Conservation (phyloP, 2,888 invertebrate species). For the Barypeithes pellucidus region DNA sequence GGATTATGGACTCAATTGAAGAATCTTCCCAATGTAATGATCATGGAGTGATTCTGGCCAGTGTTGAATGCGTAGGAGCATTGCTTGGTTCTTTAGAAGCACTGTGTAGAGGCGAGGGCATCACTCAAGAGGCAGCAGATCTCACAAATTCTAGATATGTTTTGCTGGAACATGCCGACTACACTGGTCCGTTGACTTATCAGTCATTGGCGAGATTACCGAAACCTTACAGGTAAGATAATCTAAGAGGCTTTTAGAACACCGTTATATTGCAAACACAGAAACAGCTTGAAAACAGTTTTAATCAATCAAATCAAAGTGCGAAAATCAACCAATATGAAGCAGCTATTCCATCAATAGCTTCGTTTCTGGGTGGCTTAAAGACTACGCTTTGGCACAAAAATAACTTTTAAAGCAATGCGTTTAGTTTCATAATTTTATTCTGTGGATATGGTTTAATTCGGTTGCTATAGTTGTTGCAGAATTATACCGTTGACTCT, state of each 20-base stretch:
- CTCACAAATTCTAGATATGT: slow-evolving; percentile 80
- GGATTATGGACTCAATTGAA: slow-evolving; percentile 94
- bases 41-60: slow-evolving; percentile 83
- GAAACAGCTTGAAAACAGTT: no score
- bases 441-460: no score
- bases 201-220: slow-evolving; percentile 88
- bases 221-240: slow-evolving; percentile 81
- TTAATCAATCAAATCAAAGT: no score
- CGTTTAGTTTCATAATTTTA: no score
- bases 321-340: no score
- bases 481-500: no score
- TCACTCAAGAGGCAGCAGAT: slow-evolving; percentile 76
- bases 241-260: background rate
- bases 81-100: slow-evolving; percentile 88
- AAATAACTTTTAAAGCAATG: no score
- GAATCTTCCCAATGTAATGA: slow-evolving; percentile 91
- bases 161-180: slow-evolving; percentile 83
- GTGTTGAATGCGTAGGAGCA: slow-evolving; percentile 88
- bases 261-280: background rate
- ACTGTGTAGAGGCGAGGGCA: slow-evolving; percentile 82
- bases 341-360: no score
- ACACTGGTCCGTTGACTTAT: slow-evolving; percentile 88
- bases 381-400: no score
- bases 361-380: no score
- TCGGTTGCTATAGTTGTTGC: no score